Evolutionary conservation across 1,140 invertebrate genomes (phyloP).

Genomic region (Bombus pyrosoma): DNA sequence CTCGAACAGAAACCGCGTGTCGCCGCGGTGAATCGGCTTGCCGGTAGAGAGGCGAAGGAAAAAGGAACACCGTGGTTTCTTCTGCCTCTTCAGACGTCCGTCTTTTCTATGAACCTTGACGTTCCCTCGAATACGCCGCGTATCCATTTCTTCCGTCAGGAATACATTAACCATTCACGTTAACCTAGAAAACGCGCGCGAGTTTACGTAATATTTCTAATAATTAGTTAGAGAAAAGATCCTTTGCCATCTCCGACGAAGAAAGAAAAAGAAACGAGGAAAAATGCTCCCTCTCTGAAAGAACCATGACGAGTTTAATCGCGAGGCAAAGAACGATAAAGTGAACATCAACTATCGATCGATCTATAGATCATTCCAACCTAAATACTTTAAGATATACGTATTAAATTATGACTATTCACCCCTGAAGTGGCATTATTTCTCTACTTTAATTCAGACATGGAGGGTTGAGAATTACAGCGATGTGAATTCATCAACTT

Average conservation of each 20-base stretch:
- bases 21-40: conserved; percentile 35
- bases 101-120: conserved; percentile 39
- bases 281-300: neutral
- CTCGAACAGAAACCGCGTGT: conserved; percentile 34
- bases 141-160: conserved; percentile 32
- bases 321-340: neutral
- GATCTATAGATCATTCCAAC: too few relatives aligned
- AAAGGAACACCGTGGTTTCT: conserved; percentile 4
- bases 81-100: conserved; percentile 29
- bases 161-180: conserved; percentile 34
- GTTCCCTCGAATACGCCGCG: conserved; percentile 26
- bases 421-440: too few relatives aligned
- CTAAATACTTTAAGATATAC: too few relatives aligned
- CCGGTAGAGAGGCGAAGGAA: neutral
- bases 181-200: neutral
- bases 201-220: neutral
- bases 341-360: neutral
- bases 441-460: too few relatives aligned
- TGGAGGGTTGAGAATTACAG: too few relatives aligned
- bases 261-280: neutral
- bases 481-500: too few relatives aligned
- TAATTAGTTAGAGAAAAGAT: neutral
- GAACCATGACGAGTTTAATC: neutral
- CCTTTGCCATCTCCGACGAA: neutral
- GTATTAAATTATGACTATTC: too few relatives aligned